A percentile compares a stretch with the other conserved stretches of the same genome.
Evolutionary conservation across 2,113 vertebrate genomes (phyloP).

Genomic region (Gasterosteus aculeatus): DNA sequence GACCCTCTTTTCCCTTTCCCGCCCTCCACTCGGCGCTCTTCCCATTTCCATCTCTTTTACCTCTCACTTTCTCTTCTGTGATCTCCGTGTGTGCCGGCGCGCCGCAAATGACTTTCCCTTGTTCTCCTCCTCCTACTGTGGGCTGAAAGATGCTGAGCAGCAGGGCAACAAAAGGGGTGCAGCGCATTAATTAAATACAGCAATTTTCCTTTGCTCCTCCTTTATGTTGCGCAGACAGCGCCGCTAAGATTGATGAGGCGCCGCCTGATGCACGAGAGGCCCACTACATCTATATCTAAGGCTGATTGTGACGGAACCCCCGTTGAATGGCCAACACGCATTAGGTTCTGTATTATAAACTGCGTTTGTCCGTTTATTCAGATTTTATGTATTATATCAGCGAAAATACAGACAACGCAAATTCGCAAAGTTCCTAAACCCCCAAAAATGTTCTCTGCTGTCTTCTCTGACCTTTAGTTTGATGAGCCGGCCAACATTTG

Average conservation of each 20-base stretch:
- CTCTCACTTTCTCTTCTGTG: slow-evolving; percentile 34
- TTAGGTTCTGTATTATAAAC: slow-evolving; percentile 79
- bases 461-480: background rate
- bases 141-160: slow-evolving; percentile 83
- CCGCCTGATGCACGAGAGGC: slow-evolving; percentile 72
- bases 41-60: slow-evolving; percentile 45
- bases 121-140: slow-evolving; percentile 50
- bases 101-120: slow-evolving; percentile 67
- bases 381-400: slow-evolving; percentile 55
- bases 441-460: background rate
- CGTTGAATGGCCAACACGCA: slow-evolving; percentile 78
- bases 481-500: background rate
- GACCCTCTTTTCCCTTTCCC: slow-evolving; percentile 17
- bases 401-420: background rate
- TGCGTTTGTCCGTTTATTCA: slow-evolving; percentile 57
- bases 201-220: slow-evolving; percentile 82
- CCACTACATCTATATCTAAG: slow-evolving; percentile 81
- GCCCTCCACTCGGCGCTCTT: slow-evolving; percentile 6
- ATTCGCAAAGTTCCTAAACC: background rate
- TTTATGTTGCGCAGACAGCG: slow-evolving; percentile 76
- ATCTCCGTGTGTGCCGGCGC: slow-evolving; percentile 26
- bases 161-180: slow-evolving; percentile 76
- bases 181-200: slow-evolving; percentile 85
- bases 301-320: slow-evolving; percentile 83
- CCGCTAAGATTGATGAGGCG: slow-evolving; percentile 82